Base-by-base conservation (phyloP, 1,140 invertebrate species). In the Theocolax elegans region DNA sequence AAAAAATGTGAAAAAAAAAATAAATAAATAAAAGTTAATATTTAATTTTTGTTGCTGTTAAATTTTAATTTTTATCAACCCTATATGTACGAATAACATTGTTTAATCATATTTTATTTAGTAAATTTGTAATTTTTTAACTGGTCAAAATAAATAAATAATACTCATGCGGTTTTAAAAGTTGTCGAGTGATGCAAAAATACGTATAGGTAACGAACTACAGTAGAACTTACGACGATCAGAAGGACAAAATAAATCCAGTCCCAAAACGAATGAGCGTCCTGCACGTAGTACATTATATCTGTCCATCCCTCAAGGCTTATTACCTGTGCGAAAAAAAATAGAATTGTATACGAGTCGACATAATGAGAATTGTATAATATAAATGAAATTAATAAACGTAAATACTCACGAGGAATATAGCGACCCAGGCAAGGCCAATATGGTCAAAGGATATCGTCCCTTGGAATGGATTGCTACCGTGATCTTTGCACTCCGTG, bases 401-500 rank as follows among this genome's bases (percentile, higher is more conserved):
- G 42, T 58, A 19, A 1, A 25, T 44, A 90, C 90, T 94, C 88
- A 99, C 98, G 86, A 99, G 90, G 88, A 99, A 99, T 85, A 99
- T 99, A 68, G 98, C 97, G 60, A 99, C 97, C 98, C 98, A 99
- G 38, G 98, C 98, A 73, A 99, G 90, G 51, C 97, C 98, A 75
- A 99, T 99, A 85, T 99, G 99, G 86, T 99, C 98, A 86, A 99
- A 99, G 15, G 97, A 98, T 78, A 99, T 99, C 23, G 98, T 98
- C 46, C 97, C 97, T 87, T 98, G 96, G 85, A 99, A 99, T 23
- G 98, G 98, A 89, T 99, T 99, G 76, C 92, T 91, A 48, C 96
- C 96, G 67, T 94, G 92, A 64, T 96, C 91, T 59, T 91, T 91
- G 86, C 98, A 99, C 76, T 94, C 91, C 6, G 94, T 97, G 82